Percentiles rank a stretch among this genome's conserved stretches.
These are phyloP conservation scores for Morus bassanus DNA, from an alignment of 2,797 vertebrate species.

Conservation along the genomic window DNA sequence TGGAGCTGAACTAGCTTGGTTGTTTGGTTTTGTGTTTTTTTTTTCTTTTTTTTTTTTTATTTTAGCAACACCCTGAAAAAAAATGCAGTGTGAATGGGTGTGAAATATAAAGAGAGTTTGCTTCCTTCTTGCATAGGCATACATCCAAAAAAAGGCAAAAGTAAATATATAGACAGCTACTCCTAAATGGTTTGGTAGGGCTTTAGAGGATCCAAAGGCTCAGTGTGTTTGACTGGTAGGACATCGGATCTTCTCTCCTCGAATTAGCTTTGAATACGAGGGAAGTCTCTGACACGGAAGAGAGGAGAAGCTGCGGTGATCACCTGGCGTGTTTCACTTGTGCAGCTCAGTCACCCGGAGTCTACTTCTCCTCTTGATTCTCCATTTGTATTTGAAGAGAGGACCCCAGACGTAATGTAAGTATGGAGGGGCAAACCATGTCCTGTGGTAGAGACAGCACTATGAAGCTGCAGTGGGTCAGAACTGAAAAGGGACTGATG, in stretches of 20 bases:
- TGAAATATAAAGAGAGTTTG: slow-evolving; percentile 11
- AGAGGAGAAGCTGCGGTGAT: slow-evolving; percentile 27
- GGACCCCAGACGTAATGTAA: slow-evolving; percentile 41
- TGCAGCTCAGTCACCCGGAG: background rate
- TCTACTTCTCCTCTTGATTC: background rate
- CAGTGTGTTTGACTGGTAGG: slow-evolving; percentile 17
- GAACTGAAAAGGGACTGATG: background rate
- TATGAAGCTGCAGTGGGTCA: background rate
- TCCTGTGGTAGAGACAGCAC: background rate
- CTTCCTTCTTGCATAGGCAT: slow-evolving; percentile 7
- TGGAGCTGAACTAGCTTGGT: slow-evolving; percentile 46
- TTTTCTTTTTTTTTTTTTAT: background rate
- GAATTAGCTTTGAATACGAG: background rate
- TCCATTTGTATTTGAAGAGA: slow-evolving; percentile 10
- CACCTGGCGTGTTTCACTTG: background rate
- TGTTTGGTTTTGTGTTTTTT: too few relatives aligned
- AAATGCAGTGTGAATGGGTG: slow-evolving; percentile 4
- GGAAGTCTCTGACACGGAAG: background rate
- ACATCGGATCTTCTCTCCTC: background rate
- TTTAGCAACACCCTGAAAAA: slow-evolving; percentile 40
- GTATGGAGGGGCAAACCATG: slow-evolving; percentile 37
- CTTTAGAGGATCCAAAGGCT: slow-evolving; percentile 32
- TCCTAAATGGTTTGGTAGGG: slow-evolving; percentile 1
- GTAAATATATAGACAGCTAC: slow-evolving; percentile 21
- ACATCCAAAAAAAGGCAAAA: background rate